These are phyloP conservation scores for Recurvirostra avosetta DNA, from an alignment of 2,113 vertebrate species.

Conservation along the genomic window DNA sequence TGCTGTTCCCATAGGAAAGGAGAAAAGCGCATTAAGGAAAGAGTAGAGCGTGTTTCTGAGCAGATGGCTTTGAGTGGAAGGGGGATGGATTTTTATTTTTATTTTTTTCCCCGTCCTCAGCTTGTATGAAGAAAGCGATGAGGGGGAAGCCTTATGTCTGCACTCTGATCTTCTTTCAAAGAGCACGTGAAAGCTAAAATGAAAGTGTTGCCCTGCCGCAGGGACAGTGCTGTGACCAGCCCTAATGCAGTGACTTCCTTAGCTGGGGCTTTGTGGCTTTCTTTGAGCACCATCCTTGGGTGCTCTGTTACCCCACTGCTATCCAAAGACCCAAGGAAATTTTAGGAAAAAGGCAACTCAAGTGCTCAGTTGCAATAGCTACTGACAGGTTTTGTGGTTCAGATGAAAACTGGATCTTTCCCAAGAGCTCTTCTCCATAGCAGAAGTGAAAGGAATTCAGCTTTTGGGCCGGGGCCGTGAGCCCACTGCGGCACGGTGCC, in stretches of 20 bases:
- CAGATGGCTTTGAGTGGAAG: constrained; percentile 29
- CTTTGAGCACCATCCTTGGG: neutral
- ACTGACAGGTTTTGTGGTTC: neutral
- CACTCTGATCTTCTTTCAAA: neutral
- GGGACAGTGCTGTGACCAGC: neutral
- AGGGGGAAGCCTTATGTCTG: neutral
- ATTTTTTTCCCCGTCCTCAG: neutral
- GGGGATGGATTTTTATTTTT: constrained; percentile 3
- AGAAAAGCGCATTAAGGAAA: neutral
- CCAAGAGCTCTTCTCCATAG: neutral
- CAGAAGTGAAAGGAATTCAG: neutral
- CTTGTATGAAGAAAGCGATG: neutral
- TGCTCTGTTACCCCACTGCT: neutral
- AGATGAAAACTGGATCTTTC: neutral
- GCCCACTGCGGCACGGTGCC: neutral
- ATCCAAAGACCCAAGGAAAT: neutral
- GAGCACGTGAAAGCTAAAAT: neutral
- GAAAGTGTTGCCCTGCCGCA: neutral
- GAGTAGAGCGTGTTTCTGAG: neutral
- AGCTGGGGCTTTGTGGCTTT: neutral
- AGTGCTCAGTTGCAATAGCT: neutral
- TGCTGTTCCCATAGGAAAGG: neutral
- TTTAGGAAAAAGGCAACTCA: neutral
- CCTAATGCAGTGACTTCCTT: neutral
- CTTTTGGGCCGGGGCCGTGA: neutral